Percentiles rank a stretch among this genome's conserved stretches.
These are phyloP conservation scores for Simalia tracyae DNA, from an alignment of 2,797 vertebrate genomes.

Conservation along the genomic window DNA sequence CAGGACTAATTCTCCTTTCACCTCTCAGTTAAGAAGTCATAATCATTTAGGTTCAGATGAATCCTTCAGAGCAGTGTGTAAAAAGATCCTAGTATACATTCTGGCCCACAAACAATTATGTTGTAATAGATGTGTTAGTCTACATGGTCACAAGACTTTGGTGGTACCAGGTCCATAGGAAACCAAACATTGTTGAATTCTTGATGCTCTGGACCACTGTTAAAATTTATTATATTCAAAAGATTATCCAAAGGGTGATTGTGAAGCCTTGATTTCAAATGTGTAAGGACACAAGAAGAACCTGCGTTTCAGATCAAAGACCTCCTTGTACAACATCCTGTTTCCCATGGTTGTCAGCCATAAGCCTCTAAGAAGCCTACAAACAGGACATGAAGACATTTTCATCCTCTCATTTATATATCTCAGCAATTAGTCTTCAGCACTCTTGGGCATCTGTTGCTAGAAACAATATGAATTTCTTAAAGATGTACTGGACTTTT, in stretches of 20 bases:
- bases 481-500: not conserved
- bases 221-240: not conserved
- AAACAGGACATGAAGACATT: not conserved
- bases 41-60: constrained; percentile 12
- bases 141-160: not conserved
- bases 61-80: not conserved
- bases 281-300: not conserved
- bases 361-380: not conserved
- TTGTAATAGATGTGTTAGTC: not conserved
- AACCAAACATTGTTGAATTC: constrained; percentile 12
- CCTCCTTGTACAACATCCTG: not conserved
- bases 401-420: not conserved
- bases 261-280: not conserved
- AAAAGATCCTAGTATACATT: constrained; percentile 38
- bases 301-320: not conserved
- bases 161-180: constrained; percentile 39
- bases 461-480: not conserved
- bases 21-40: not conserved
- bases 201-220: constrained; percentile 25
- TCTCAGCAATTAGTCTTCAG: not conserved
- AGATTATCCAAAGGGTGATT: constrained; percentile 1
- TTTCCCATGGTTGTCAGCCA: not conserved
- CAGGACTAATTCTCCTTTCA: constrained; percentile 6
- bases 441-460: not conserved
- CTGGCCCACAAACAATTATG: not conserved